Evolutionary conservation across 1,140 invertebrate species (phyloP), one percentile per base, ranked within the genome.

Genomic region (Bombus ignitus): DNA sequence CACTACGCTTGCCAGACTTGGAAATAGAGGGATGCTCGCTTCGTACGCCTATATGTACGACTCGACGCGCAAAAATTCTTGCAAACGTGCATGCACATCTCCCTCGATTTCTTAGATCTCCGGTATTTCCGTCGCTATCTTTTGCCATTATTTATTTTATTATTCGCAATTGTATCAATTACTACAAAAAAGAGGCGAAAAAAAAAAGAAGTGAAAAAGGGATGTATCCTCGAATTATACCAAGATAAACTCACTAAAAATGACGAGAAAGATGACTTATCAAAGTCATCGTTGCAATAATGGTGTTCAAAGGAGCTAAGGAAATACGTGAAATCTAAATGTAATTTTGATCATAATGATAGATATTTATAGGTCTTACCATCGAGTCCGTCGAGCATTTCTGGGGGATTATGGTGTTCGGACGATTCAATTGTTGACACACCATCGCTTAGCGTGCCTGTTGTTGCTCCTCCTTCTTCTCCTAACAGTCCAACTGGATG

Each of bases 21-120:
- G 93, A 95, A 95, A 95, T 94, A 94, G 94, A 95, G 94, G 94
- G 94, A 94, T 95, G 93, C 93, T 93, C 93, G 93, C 93, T 94
- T 90, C 93, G 92, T 93, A 93, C 91, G 91, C 92, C 92, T 94
- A 94, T 94, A 94, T 88, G 88, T 94, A 94, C 93, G 93, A 93
- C 90, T 90, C 90, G 87, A 84, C 89, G 84, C 86, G 83, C 79
- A 88, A 85, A 87, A 89, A 83, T 87, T 72, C 87, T 91, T 90
- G 89, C 94, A 95, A 95, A 94, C 92, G 92, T 94, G 92, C 95
- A 95, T 95, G 95, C 95, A 95, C 90, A 94, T 94, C 85, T 94
- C 93, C 94, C 94, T 94, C 93, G 92, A 95, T 95, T 95, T 95
- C 94, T 92, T 87, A 91, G 91, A 94, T 91, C 70, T 83, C 90